phyloP scores from a whole-genome alignment of 2,797 vertebrate species.

The Anguilla obscura region DNA sequence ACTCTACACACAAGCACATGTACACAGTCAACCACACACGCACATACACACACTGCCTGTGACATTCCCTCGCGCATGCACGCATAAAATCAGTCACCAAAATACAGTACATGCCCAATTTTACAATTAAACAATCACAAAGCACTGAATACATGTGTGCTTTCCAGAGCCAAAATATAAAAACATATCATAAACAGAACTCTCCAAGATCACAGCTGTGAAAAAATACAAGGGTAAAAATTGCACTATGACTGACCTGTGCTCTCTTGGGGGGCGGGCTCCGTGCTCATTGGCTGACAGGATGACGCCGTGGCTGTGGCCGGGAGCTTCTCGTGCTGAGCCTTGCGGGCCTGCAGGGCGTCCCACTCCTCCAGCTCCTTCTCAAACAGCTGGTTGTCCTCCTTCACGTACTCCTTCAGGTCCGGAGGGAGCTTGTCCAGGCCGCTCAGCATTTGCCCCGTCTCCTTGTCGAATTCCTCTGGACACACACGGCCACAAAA shows the following conservation, averaged over 20 bases:
- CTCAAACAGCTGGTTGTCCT: conserved; percentile 90
- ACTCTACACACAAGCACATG: neutral
- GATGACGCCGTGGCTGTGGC: conserved; percentile 59
- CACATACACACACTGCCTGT: neutral
- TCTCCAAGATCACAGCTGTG: neutral
- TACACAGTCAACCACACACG: neutral
- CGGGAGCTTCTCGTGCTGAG: conserved; percentile 88
- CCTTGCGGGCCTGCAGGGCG: conserved; percentile 80
- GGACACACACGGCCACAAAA: conserved; percentile 34
- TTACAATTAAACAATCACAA: neutral
- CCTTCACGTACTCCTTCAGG: conserved; percentile 89
- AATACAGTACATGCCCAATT: neutral
- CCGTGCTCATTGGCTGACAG: conserved; percentile 70
- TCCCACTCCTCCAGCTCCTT: conserved; percentile 94
- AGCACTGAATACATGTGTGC: neutral
- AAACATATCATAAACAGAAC: neutral
- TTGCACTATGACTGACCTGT: conserved; percentile 57
- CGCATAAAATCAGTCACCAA: neutral
- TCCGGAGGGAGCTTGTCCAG: conserved; percentile 94
- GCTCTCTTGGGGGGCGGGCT: conserved; percentile 67
- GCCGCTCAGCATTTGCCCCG: conserved; percentile 86
- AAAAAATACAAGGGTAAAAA: neutral
- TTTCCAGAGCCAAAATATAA: neutral
- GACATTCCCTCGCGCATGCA: neutral
- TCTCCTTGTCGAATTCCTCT: conserved; percentile 98